Conservation (phyloP, 2,113 vertebrate species). For the Arothron firmamentum region DNA sequence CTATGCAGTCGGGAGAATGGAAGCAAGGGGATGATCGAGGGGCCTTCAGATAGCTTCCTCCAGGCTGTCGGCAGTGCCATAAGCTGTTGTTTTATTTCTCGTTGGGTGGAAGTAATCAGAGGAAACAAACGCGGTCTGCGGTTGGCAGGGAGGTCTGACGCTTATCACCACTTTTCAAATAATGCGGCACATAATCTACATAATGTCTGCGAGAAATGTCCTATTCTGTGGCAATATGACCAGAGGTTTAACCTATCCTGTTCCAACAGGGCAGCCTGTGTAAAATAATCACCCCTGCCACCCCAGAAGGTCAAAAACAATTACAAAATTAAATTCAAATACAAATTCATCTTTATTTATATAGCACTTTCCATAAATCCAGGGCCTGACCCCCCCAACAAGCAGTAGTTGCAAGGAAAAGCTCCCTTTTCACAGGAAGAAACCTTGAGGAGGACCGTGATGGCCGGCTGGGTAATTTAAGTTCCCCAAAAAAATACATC, state of each 20-base stretch:
- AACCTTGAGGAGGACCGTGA: too few relatives aligned
- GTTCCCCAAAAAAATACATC: too few relatives aligned
- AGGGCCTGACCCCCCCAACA: too few relatives aligned
- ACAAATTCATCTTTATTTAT: too few relatives aligned
- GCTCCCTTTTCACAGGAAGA: too few relatives aligned
- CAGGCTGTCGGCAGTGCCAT: conserved; percentile 53
- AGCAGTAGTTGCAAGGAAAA: too few relatives aligned
- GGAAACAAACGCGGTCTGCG: conserved; percentile 52
- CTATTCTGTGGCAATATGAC: conserved; percentile 22
- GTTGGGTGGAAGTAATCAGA: conserved; percentile 58
- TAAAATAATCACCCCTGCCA: background rate
- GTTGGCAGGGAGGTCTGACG: conserved; percentile 45
- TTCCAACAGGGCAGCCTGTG: background rate
- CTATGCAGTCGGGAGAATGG: conserved; percentile 27
- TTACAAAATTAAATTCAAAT: background rate
- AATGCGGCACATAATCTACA: conserved; percentile 22
- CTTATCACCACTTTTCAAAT: conserved; percentile 39
- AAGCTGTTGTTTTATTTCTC: conserved; percentile 65
- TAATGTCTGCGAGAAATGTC: conserved; percentile 23
- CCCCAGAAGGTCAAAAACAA: background rate
- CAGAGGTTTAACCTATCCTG: conserved; percentile 27
- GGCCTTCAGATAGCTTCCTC: conserved; percentile 56
- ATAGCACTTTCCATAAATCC: too few relatives aligned
- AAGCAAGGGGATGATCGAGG: conserved; percentile 44
- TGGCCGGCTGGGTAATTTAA: too few relatives aligned